phyloP scores from a whole-genome alignment of 2,888 invertebrate genomes.

The Eupithecia insigniata region DNA sequence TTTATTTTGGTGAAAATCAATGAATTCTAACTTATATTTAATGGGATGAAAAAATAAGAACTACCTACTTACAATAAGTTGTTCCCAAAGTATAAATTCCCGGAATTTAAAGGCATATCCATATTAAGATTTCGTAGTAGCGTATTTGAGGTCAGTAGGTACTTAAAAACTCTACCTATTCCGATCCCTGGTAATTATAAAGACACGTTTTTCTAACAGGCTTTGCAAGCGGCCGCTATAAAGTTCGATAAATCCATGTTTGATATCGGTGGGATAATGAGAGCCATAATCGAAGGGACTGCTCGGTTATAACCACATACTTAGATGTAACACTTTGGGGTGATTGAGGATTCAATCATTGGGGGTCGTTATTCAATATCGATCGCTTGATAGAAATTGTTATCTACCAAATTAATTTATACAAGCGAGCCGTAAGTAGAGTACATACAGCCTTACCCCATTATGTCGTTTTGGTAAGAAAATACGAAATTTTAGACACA shows the following conservation, averaged over 20 bases:
- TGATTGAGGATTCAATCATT: not conserved
- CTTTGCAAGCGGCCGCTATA: not conserved
- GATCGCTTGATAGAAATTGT: not conserved
- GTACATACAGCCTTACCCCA: too few relatives aligned
- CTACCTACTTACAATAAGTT: too few relatives aligned
- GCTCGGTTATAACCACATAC: not conserved
- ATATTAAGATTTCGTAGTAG: too few relatives aligned
- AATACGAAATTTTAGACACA: not conserved
- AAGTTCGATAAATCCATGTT: constrained; percentile 10
- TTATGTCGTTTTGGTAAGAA: not conserved
- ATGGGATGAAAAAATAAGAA: too few relatives aligned
- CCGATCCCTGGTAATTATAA: too few relatives aligned
- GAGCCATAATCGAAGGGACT: not conserved
- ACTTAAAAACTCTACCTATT: too few relatives aligned
- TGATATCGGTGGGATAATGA: constrained; percentile 23
- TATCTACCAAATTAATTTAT: not conserved
- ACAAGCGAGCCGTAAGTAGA: not conserved
- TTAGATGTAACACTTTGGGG: not conserved
- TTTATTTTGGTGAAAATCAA: too few relatives aligned
- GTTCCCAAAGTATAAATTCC: too few relatives aligned
- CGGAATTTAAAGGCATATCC: too few relatives aligned
- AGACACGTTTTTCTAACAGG: not conserved
- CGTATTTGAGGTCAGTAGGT: too few relatives aligned
- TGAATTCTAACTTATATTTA: too few relatives aligned
- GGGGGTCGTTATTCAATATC: not conserved